A percentile compares a stretch with the other conserved stretches of the same genome.
Conservation (phyloP, 2,888 invertebrate genomes). For the Torymus aiolomorphi region DNA sequence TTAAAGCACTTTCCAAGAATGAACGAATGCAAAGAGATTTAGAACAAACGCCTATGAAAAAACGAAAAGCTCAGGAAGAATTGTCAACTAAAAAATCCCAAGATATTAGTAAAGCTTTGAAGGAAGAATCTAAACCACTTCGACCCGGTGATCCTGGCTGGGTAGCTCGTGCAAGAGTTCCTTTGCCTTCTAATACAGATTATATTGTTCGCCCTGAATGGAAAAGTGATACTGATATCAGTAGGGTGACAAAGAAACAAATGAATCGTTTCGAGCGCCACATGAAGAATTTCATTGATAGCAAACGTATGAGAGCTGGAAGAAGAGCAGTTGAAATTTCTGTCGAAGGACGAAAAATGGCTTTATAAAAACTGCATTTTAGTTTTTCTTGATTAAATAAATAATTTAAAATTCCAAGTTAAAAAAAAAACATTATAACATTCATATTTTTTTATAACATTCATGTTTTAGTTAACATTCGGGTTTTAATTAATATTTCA, state of each 20-base stretch:
- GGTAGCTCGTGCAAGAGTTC: slow-evolving; percentile 96
- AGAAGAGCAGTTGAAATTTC: slow-evolving; percentile 95
- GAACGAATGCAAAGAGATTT: slow-evolving; percentile 95
- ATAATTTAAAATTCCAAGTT: no score
- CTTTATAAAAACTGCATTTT: slow-evolving; percentile 79
- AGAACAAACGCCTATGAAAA: slow-evolving; percentile 84
- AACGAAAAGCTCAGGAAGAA: slow-evolving; percentile 77
- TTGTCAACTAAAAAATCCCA: slow-evolving; percentile 76
- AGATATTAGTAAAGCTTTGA: slow-evolving; percentile 82
- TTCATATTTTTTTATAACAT: no score
- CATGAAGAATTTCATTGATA: slow-evolving; percentile 92
- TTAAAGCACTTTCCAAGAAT: slow-evolving; percentile 93
- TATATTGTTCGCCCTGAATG: slow-evolving; percentile 96
- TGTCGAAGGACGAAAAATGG: slow-evolving; percentile 97
- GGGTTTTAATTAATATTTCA: no score
- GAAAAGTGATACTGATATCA: slow-evolving; percentile 91
- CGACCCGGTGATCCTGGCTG: slow-evolving; percentile 97
- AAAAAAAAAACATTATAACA: no score
- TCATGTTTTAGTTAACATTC: no score
- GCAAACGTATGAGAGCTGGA: slow-evolving; percentile 86
- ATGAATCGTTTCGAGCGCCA: slow-evolving; percentile 94
- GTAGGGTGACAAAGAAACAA: slow-evolving; percentile 85
- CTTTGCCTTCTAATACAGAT: slow-evolving; percentile 95
- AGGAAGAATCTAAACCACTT: slow-evolving; percentile 81
- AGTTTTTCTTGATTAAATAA: no score